These are phyloP conservation scores for Canis aureus DNA, from an alignment of 2,113 vertebrate genomes.

Conservation along the genomic window DNA sequence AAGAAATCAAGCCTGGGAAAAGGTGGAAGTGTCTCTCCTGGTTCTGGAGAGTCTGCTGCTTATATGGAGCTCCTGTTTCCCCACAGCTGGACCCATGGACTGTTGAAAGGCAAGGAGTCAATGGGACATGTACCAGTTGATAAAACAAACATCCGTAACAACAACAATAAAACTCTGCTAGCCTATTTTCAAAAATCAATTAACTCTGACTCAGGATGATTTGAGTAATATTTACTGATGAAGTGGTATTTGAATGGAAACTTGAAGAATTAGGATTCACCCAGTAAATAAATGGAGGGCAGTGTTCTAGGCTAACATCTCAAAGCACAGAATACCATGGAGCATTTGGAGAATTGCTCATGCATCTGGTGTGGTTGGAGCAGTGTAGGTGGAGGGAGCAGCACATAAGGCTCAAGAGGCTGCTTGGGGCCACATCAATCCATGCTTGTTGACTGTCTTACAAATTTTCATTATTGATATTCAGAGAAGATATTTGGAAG, in stretches of 20 bases:
- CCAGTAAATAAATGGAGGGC: background rate
- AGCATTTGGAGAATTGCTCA: background rate
- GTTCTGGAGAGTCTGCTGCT: background rate
- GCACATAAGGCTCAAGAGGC: background rate
- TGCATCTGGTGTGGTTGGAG: accelerated
- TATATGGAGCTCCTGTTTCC: accelerated
- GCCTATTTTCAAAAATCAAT: background rate
- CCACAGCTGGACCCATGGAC: accelerated
- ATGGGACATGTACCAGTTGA: background rate
- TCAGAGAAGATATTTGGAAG: background rate
- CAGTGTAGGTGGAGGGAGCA: background rate
- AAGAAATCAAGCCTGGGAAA: background rate
- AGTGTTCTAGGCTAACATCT: background rate
- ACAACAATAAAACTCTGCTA: background rate
- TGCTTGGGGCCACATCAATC: background rate
- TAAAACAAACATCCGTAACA: background rate
- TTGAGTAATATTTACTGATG: background rate
- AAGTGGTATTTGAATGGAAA: background rate
- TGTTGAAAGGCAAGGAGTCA: background rate
- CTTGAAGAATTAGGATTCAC: background rate
- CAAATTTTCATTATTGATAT: background rate
- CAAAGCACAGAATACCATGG: accelerated
- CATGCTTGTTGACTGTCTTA: background rate
- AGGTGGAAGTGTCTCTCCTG: background rate
- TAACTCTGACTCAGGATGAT: background rate